Conservation (phyloP, 2,113 vertebrate species). For the Eclectus roratus region DNA sequence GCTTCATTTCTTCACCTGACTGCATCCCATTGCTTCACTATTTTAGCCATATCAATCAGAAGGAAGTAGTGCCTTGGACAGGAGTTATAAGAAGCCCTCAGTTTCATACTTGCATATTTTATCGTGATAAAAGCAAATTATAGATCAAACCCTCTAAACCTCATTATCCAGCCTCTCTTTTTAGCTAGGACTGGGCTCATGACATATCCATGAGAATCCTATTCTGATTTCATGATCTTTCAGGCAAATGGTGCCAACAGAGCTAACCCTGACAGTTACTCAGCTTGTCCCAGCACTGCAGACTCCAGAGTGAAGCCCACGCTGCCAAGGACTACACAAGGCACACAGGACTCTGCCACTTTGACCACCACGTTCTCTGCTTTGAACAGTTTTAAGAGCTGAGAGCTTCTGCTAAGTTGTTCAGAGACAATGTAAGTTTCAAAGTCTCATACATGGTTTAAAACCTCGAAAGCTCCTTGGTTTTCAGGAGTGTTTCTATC, state of each 20-base stretch:
- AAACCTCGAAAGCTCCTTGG: not conserved
- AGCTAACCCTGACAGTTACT: not conserved
- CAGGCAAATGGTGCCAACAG: not conserved
- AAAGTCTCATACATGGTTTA: not conserved
- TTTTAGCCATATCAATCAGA: not conserved
- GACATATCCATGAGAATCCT: not conserved
- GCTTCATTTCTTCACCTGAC: constrained; percentile 3
- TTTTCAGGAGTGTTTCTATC: not conserved
- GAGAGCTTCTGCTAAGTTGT: not conserved
- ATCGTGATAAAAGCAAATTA: not conserved
- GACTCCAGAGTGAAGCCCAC: not conserved
- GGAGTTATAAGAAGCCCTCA: not conserved
- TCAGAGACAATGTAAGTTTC: not conserved
- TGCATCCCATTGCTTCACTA: not conserved
- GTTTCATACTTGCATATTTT: not conserved
- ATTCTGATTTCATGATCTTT: not conserved
- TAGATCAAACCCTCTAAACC: not conserved
- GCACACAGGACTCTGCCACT: not conserved
- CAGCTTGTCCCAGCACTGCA: not conserved
- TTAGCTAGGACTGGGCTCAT: not conserved
- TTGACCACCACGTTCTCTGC: not conserved
- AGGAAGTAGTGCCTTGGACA: not conserved
- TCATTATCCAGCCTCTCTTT: not conserved
- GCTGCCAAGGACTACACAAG: fast-evolving
- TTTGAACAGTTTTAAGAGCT: not conserved